Evolutionary conservation across 2,888 invertebrate species (phyloP).

Genomic region (Podotricha telesiphe): DNA sequence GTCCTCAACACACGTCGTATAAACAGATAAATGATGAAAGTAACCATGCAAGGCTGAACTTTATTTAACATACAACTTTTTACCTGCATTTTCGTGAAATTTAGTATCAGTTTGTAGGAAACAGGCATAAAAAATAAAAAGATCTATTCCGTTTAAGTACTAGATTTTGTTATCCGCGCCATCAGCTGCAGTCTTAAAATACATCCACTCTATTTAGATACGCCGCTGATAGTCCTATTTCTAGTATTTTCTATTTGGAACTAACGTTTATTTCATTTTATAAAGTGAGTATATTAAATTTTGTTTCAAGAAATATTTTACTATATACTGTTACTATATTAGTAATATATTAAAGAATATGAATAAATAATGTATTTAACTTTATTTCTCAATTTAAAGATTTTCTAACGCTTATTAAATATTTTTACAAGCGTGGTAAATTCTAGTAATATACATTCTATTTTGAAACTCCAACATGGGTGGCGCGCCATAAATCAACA

Average conservation of each 20-base stretch:
- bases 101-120: constrained; percentile 4
- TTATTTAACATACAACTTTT: neutral
- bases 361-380: neutral
- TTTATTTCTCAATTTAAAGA: neutral
- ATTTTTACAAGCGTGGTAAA: neutral
- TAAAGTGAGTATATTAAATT: neutral
- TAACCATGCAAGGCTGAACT: neutral
- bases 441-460: constrained; percentile 53
- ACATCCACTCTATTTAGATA: constrained; percentile 19
- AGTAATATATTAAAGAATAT: neutral
- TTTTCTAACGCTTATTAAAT: neutral
- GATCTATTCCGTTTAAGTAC: constrained; percentile 15
- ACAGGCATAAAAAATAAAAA: constrained; percentile 3
- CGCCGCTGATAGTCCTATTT: constrained; percentile 9
- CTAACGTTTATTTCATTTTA: constrained; percentile 11
- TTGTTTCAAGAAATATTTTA: neutral
- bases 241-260: neutral
- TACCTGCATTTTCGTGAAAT: neutral
- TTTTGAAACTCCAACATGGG: constrained; percentile 69
- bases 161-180: constrained; percentile 20
- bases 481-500: constrained; percentile 64
- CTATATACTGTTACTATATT: neutral
- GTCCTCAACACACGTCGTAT: neutral
- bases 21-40: neutral
- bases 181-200: constrained; percentile 22